Evolutionary conservation across 2,797 vertebrate species (phyloP).

Genomic region (Hybognathus amarus): DNA sequence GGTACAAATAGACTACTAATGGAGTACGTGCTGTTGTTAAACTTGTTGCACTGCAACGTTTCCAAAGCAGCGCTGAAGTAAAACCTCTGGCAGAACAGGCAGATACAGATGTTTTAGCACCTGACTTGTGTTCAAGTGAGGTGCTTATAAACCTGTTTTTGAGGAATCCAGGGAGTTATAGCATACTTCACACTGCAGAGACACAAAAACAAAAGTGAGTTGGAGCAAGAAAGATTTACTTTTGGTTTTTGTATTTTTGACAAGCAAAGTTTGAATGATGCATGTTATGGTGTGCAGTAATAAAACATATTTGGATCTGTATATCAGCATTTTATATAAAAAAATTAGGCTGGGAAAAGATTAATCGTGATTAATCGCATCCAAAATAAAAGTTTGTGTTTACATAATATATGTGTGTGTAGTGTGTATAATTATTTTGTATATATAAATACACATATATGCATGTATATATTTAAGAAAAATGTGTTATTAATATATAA

Average conservation of each 20-base stretch:
- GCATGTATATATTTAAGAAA: no score
- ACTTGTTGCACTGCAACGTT: not conserved
- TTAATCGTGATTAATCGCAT: no score
- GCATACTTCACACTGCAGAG: conserved; percentile 11
- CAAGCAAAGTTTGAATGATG: not conserved
- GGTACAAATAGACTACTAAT: not conserved
- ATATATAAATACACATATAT: no score
- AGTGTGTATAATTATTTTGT: no score
- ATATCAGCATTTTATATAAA: not conserved
- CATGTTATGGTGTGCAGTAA: not conserved
- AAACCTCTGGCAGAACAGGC: not conserved
- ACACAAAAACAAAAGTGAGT: conserved; percentile 2
- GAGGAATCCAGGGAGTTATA: not conserved
- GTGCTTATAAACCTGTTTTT: not conserved
- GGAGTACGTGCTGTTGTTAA: not conserved
- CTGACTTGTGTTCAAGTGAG: not conserved
- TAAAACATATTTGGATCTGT: not conserved
- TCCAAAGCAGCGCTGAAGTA: not conserved
- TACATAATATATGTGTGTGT: no score
- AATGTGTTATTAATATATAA: no score
- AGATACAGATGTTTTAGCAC: not conserved
- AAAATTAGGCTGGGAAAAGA: no score
- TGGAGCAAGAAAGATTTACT: not conserved
- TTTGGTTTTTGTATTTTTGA: not conserved
- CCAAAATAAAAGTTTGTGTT: no score